phyloP scores from a whole-genome alignment of 2,888 invertebrate genomes.

The Pecten maximus region DNA sequence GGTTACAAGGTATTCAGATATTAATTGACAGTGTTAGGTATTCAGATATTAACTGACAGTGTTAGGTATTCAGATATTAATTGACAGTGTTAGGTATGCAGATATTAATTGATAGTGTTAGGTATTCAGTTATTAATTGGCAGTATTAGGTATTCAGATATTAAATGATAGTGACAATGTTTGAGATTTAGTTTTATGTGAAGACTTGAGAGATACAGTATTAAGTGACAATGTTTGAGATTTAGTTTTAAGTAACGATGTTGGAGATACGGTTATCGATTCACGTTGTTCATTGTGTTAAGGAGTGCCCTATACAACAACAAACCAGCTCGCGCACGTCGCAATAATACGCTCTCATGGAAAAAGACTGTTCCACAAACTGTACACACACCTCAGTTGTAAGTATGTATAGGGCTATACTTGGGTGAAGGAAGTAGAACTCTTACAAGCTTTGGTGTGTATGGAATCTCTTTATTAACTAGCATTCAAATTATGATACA shows the following conservation, averaged over 20 bases:
- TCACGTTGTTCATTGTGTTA: constrained; percentile 5
- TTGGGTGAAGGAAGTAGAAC: not conserved
- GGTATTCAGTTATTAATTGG: not conserved
- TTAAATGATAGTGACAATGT: not conserved
- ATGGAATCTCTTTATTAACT: too few species aligned
- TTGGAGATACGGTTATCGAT: not conserved
- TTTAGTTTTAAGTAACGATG: not conserved
- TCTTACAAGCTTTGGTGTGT: too few species aligned
- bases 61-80: not conserved
- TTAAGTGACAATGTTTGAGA: not conserved
- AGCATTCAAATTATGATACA: too few species aligned
- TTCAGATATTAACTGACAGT: too few species aligned
- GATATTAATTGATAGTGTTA: not conserved
- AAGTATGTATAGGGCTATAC: not conserved
- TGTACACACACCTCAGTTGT: not conserved
- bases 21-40: not conserved
- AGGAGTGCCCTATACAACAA: not conserved
- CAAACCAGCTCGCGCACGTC: constrained; percentile 12
- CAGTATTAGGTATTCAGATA: not conserved
- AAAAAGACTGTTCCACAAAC: not conserved
- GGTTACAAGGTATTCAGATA: not conserved
- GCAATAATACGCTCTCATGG: not conserved
- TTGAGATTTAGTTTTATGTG: not conserved
- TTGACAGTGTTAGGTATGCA: not conserved
- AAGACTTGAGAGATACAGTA: not conserved